Evolutionary conservation across 2,113 vertebrate genomes (phyloP), one percentile per base, ranked within the genome.

Genomic region (Leptobrachium ailaonicum): DNA sequence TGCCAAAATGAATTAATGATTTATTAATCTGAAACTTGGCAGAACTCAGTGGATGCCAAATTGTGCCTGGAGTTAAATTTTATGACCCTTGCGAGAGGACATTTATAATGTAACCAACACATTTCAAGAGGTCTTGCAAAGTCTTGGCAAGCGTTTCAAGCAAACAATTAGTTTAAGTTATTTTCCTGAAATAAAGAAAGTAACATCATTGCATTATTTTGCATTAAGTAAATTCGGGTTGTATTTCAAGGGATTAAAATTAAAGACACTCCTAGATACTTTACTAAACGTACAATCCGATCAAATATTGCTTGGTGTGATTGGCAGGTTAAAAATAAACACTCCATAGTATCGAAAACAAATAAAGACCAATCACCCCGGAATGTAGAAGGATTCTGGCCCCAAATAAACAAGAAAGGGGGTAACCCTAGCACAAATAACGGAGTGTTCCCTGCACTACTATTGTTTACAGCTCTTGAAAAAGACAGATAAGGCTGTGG

Each of bases 1-100:
- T 92, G 90, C 89, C 89, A 92, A 88, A 90, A 91, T 87, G 89
- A 91, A 90, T 91, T 78, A 83, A 89, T 92, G 91, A 92, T 92
- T 92, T 91, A 94, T 93, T 89, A 92, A 88, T 86, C 86, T 83
- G 81, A 85, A 86, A 84, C 85, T 90, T 93, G 91, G 90, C 92
- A 92, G 91, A 86, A 88, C 85, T 83, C 85, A 86, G 86, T 88
- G 20, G 68, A 71, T 50, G 1, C 90, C 91, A 90, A 90, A 92
- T 85, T 92, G 90, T 90, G 89, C 86, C 86, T 89, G 88, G 89
- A 88, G 79, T 84, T 88, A 87, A 90, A 88, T 90, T 91, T 92
- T 90, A 91, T 90, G 90, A 90, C 87, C 83, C 81, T 90, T 88
- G 70, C 84, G 88, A 87, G 87, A 89, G 82, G 83, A 85, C 87